phyloP scores from a whole-genome alignment of 2,888 invertebrate genomes.

The Loripinus fragilis region DNA sequence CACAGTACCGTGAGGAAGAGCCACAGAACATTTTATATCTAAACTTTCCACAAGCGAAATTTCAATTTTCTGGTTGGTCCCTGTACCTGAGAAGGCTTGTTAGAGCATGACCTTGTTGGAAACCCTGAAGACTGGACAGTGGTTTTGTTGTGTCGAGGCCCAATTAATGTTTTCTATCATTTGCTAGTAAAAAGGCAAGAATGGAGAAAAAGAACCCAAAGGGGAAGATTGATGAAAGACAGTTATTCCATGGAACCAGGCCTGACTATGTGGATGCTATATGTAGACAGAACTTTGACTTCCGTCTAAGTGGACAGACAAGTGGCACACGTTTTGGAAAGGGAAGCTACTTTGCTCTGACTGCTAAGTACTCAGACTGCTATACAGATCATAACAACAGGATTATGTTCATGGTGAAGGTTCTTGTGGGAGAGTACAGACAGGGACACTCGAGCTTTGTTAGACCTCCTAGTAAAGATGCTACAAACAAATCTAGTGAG shows the following conservation, averaged over 20 bases:
- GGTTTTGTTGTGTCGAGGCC: too few species aligned
- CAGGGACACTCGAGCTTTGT: slow-evolving; percentile 63
- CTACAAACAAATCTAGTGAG: slow-evolving; percentile 62
- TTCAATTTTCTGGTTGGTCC: too few species aligned
- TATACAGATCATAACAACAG: slow-evolving; percentile 54
- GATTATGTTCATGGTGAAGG: slow-evolving; percentile 72
- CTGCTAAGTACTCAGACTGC: slow-evolving; percentile 63
- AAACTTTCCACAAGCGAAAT: too few species aligned
- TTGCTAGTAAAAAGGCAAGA: slow-evolving; percentile 65
- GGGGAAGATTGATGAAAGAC: slow-evolving; percentile 48
- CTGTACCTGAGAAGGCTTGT: too few species aligned
- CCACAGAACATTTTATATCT: too few species aligned
- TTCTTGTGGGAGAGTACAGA: slow-evolving; percentile 73
- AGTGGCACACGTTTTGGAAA: slow-evolving; percentile 70
- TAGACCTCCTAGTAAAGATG: slow-evolving; percentile 74
- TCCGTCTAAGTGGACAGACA: slow-evolving; percentile 68
- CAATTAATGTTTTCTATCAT: background rate
- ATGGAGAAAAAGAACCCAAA: slow-evolving; percentile 58
- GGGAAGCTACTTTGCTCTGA: slow-evolving; percentile 75
- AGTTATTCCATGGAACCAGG: slow-evolving; percentile 74
- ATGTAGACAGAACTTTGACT: slow-evolving; percentile 76
- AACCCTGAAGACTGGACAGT: too few species aligned
- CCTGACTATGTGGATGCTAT: slow-evolving; percentile 65
- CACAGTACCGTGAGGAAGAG: too few species aligned
- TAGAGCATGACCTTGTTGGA: too few species aligned